phyloP scores from a whole-genome alignment of 1,140 invertebrate genomes.

The Penaeus chinensis region DNA sequence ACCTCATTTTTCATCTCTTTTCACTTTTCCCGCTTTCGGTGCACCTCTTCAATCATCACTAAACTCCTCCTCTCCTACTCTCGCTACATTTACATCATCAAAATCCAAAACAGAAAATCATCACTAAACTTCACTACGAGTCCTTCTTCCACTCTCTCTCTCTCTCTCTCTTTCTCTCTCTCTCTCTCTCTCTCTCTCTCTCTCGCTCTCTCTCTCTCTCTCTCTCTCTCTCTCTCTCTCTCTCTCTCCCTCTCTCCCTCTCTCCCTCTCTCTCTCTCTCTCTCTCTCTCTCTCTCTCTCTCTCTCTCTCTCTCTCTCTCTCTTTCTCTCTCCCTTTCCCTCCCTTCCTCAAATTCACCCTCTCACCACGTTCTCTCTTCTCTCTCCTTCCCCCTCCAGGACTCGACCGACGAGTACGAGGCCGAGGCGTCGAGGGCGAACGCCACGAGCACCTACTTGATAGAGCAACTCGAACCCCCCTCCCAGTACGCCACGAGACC shows the following conservation, averaged over 20 bases:
- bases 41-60: no score
- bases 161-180: not conserved
- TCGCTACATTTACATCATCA: no score
- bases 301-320: not conserved
- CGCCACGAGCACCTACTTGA: slow-evolving; percentile 57
- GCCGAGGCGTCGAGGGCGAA: slow-evolving; percentile 52
- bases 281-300: not conserved
- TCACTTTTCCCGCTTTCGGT: no score
- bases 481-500: slow-evolving; percentile 58
- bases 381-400: slow-evolving; percentile 31
- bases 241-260: not conserved
- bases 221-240: not conserved
- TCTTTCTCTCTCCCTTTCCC: no score
- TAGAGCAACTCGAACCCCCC: slow-evolving; percentile 63
- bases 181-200: no score
- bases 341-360: not conserved
- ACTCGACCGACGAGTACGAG: slow-evolving; percentile 60
- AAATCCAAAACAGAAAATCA: not conserved
- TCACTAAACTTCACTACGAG: not conserved
- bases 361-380: not conserved
- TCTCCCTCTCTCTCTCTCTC: no score
- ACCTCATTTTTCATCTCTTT: no score
- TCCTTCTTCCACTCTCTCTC: not conserved
- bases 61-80: no score
- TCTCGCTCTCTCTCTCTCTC: not conserved